Evolutionary conservation across 1,140 invertebrate genomes (phyloP).

Genomic region (Maconellicoccus hirsutus): DNA sequence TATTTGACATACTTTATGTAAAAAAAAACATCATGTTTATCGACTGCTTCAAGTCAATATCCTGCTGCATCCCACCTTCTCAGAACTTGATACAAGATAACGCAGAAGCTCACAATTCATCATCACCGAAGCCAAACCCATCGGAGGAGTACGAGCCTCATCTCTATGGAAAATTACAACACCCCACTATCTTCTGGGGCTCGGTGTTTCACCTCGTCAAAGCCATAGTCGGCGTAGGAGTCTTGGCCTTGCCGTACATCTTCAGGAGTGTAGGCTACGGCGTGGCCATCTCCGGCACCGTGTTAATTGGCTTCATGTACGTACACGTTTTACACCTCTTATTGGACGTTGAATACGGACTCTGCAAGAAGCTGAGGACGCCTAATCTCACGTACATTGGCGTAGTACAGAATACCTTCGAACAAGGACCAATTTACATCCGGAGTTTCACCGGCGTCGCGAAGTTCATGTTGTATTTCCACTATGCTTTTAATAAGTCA

Average conservation of each 20-base stretch:
- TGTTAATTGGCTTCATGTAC: constrained; percentile 30
- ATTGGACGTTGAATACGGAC: constrained; percentile 33
- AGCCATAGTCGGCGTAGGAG: constrained; percentile 43
- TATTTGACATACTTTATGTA: no score
- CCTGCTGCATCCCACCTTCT: no score
- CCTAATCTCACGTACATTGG: constrained; percentile 49
- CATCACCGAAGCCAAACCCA: background rate
- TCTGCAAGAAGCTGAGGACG: constrained; percentile 41
- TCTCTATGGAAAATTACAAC: background rate
- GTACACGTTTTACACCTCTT: background rate
- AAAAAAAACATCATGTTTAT: no score
- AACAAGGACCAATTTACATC: constrained; percentile 43
- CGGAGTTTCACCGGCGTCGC: constrained; percentile 38
- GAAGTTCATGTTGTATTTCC: background rate
- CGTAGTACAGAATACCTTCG: constrained; percentile 46
- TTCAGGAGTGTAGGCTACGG: constrained; percentile 40
- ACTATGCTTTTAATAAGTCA: background rate
- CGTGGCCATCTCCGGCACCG: constrained; percentile 34
- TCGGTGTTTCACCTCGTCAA: constrained; percentile 38
- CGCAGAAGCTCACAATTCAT: no score
- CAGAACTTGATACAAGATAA: no score
- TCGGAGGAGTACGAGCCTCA: background rate
- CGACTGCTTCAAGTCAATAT: no score
- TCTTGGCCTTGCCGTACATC: constrained; percentile 43
- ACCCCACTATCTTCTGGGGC: constrained; percentile 22